Evolutionary conservation across 1,140 invertebrate species (phyloP).

Genomic region (Drosophila persimilis): DNA sequence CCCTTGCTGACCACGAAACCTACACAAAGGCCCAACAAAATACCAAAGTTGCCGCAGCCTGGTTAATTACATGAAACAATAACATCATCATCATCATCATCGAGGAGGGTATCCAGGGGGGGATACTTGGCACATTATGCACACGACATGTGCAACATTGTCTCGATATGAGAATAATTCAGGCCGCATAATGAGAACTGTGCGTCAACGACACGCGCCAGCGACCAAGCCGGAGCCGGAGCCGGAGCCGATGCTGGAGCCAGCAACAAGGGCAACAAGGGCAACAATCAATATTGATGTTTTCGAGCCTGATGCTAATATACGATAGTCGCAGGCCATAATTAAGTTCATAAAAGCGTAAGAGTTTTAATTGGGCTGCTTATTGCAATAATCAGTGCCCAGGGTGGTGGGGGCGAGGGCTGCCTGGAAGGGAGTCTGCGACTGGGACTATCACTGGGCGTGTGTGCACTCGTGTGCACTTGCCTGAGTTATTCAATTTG

Average conservation of each 20-base stretch:
- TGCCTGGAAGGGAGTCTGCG: constrained; percentile 1
- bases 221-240: background rate
- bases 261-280: constrained; percentile 24
- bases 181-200: constrained; percentile 49
- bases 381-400: constrained; percentile 64
- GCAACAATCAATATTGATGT: constrained; percentile 47
- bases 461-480: constrained; percentile 56
- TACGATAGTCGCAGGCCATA: constrained; percentile 33
- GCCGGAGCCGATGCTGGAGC: too few species aligned
- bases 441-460: constrained; percentile 24
- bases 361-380: constrained; percentile 74
- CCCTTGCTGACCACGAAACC: constrained; percentile 38
- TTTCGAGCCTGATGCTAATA: constrained; percentile 9
- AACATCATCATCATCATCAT: constrained; percentile 42
- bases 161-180: constrained; percentile 24
- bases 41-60: constrained; percentile 20
- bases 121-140: constrained; percentile 27
- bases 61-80: constrained; percentile 53
- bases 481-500: constrained; percentile 65
- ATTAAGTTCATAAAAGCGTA: constrained; percentile 70
- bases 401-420: constrained; percentile 8
- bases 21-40: constrained; percentile 24
- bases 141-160: constrained; percentile 51
- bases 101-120: background rate
- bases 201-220: constrained; percentile 52